Conservation (phyloP, 1,140 invertebrate genomes). For the Pachypeltis micranthus region DNA sequence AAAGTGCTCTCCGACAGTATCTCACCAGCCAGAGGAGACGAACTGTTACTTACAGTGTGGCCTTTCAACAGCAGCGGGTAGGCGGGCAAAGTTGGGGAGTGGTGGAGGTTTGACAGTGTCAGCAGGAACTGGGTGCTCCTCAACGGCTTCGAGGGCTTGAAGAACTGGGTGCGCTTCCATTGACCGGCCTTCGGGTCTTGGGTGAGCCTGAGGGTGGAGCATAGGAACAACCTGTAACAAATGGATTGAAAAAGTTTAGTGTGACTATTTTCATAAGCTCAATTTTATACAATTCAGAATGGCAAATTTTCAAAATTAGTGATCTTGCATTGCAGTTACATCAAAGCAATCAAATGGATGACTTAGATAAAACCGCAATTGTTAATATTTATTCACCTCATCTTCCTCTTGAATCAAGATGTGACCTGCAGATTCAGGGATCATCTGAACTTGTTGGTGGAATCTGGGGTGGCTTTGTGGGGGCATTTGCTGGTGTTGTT, state of each 20-base stretch:
- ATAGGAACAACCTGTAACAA: constrained; percentile 24
- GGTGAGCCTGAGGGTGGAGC: constrained; percentile 20
- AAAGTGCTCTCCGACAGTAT: no score
- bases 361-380: no score
- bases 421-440: constrained; percentile 1
- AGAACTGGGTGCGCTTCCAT: constrained; percentile 21
- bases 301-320: no score
- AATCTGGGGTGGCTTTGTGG: constrained; percentile 1
- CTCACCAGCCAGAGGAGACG: no score
- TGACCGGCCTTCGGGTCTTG: constrained; percentile 17
- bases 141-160: constrained; percentile 12
- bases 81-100: constrained; percentile 21
- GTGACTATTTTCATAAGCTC: no score
- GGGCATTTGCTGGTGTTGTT: not conserved
- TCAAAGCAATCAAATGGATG: no score
- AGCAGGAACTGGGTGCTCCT: constrained; percentile 22
- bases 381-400: no score
- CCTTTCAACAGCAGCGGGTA: constrained; percentile 11
- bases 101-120: constrained; percentile 27
- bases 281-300: no score
- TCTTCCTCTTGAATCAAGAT: constrained; percentile 18
- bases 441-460: constrained; percentile 2
- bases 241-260: no score
- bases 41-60: constrained; percentile 31
- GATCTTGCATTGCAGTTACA: no score